A percentile compares a stretch with the other conserved stretches of the same genome.
Conservation (phyloP, 2,888 invertebrate species). For the Conomelus anceps region DNA sequence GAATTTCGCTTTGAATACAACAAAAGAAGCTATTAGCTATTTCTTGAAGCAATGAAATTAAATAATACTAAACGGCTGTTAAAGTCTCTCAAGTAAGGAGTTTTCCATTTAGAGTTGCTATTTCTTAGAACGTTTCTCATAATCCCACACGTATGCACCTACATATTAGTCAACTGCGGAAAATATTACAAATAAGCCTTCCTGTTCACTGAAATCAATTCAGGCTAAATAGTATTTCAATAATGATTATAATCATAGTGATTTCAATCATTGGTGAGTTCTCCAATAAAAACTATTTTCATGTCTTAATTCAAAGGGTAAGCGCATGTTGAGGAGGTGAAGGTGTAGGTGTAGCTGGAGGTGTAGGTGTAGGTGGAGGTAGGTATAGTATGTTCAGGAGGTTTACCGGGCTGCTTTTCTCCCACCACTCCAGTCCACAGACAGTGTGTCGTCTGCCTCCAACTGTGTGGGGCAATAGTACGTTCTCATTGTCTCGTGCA, state of each 20-base stretch:
- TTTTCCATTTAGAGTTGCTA: neutral
- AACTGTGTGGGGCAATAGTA: too few species aligned
- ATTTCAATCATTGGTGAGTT: neutral
- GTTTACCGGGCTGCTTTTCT: too few species aligned
- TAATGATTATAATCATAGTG: neutral
- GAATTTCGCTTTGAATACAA: neutral
- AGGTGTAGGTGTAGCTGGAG: too few species aligned
- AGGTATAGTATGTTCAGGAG: too few species aligned
- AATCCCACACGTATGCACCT: neutral
- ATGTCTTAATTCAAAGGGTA: too few species aligned
- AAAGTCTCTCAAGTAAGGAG: neutral
- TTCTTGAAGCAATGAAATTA: neutral
- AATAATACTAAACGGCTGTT: neutral
- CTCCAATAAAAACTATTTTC: too few species aligned
- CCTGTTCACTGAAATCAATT: neutral
- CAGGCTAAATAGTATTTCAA: neutral
- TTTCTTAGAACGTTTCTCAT: neutral
- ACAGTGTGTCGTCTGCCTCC: too few species aligned
- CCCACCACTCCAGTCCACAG: too few species aligned
- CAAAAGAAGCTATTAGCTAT: neutral
- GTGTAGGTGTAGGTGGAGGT: too few species aligned
- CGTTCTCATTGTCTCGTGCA: too few species aligned
- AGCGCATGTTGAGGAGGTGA: too few species aligned
- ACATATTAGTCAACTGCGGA: neutral
- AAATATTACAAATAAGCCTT: neutral